Base-by-base conservation (phyloP, 2,888 invertebrate genomes). In the Steinernema hermaphroditum region DNA sequence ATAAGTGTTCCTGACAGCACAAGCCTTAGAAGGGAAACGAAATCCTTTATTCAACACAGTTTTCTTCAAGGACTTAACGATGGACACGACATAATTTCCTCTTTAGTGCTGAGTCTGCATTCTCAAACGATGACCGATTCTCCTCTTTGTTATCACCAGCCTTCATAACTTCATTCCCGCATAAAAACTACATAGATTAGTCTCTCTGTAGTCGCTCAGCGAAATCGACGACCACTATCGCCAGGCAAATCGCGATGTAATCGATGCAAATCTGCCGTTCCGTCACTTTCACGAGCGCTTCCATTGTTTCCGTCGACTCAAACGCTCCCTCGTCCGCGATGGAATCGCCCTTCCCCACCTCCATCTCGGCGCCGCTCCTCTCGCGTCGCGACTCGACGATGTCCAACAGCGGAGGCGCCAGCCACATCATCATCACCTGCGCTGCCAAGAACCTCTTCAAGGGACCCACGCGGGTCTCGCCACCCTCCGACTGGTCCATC, bases 381-480 rank as follows among this genome's bases (percentile, higher is more conserved):
- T 19, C 16, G n/a, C 46, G 46, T 19, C 16, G 46, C 46, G 4
- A 46, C 46, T 46, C 46, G 46, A 19, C 46, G 16, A 19, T 16
- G n/a, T 46, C 46, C 22, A 9, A 6, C n/a, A n/a, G 8, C 46
- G 46, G 46, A 9, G 46, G n/a, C 22, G 46, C 22, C 46, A 46
- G 8, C n/a, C 46, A 46, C 22, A 16, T 46, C n/a, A 46, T 46
- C 6, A 46, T 46, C 46, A 46, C 46, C 16, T 46, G 46, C 16
- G 46, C 46, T 16, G 46, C 46, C n/a, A 46, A 46, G 46, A 46
- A 46, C 16, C 46, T 46, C 8, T 46, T 46, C 46, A 46, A 46
- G n/a, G 46, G 46, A 46, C 46, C 46, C 16, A 46, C 46, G n/a
- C 6, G 46, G 22, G 46, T 46, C 46, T 46, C 46, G 46, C 46